Evolutionary conservation across 2,888 invertebrate species (phyloP).

Genomic region (Lithophane ornitopus): DNA sequence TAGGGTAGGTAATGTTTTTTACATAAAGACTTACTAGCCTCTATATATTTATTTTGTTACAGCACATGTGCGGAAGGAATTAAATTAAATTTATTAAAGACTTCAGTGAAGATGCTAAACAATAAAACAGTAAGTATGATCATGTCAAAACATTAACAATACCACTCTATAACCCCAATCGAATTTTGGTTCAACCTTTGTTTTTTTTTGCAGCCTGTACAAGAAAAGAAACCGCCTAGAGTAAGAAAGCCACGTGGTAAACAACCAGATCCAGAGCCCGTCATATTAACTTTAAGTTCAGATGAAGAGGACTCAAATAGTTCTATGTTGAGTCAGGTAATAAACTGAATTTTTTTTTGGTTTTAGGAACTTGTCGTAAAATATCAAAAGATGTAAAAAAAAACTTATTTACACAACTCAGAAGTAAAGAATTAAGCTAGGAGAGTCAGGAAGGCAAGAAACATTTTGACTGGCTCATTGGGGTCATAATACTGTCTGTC

Average conservation of each 20-base stretch:
- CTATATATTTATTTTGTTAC: slow-evolving; percentile 45
- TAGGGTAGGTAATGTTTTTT: slow-evolving; percentile 19
- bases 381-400: neutral
- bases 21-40: neutral
- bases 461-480: neutral
- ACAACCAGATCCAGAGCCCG: slow-evolving; percentile 92
- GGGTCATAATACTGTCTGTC: no score
- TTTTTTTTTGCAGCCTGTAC: slow-evolving; percentile 71
- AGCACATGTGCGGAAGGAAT: slow-evolving; percentile 84
- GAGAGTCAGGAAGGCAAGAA: neutral
- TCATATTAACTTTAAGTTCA: slow-evolving; percentile 93
- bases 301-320: slow-evolving; percentile 93
- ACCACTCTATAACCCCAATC: neutral
- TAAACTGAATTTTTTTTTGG: neutral
- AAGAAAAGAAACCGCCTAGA: slow-evolving; percentile 85
- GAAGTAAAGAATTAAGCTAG: neutral
- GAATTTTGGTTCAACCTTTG: neutral
- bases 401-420: neutral
- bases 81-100: slow-evolving; percentile 88
- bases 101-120: slow-evolving; percentile 74
- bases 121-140: slow-evolving; percentile 80
- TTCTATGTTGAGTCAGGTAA: slow-evolving; percentile 86
- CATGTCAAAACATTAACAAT: slow-evolving; percentile 1
- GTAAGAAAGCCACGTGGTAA: slow-evolving; percentile 89
- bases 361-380: neutral